phyloP scores from a whole-genome alignment of 1,140 invertebrate genomes.

The Drosophila parabipectinata region DNA sequence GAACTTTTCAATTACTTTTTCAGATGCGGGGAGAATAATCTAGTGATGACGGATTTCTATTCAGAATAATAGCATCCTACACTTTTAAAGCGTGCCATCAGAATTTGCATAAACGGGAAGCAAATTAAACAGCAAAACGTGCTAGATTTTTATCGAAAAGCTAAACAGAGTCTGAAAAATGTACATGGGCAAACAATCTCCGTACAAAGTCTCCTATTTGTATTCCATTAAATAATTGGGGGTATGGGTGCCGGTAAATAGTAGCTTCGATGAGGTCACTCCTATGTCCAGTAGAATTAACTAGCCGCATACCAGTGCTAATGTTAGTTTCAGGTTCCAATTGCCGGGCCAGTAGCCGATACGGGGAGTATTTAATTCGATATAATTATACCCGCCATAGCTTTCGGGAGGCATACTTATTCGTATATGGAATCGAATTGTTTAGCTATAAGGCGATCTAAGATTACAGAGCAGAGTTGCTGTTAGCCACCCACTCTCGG shows the following conservation, averaged over 20 bases:
- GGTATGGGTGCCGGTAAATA: slow-evolving; percentile 2
- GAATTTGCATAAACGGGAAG: slow-evolving; percentile 66
- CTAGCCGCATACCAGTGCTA: slow-evolving; percentile 61
- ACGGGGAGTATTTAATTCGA: slow-evolving; percentile 9
- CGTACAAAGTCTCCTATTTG: slow-evolving; percentile 20
- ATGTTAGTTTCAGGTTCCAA: slow-evolving; percentile 27
- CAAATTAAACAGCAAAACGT: slow-evolving; percentile 75
- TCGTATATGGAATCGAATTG: neutral
- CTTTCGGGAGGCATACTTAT: neutral
- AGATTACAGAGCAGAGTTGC: slow-evolving; percentile 10
- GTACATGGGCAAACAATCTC: slow-evolving; percentile 16
- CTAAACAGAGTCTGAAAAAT: slow-evolving; percentile 3
- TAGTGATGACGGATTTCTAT: slow-evolving; percentile 32
- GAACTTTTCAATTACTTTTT: slow-evolving; percentile 10
- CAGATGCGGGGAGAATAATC: slow-evolving; percentile 5
- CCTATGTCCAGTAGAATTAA: slow-evolving; percentile 30
- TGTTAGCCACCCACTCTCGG: slow-evolving; percentile 4
- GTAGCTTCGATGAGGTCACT: slow-evolving; percentile 34
- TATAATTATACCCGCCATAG: slow-evolving; percentile 8
- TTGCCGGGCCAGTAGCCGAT: neutral
- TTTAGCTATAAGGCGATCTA: neutral
- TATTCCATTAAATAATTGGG: slow-evolving; percentile 26
- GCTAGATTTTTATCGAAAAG: slow-evolving; percentile 73
- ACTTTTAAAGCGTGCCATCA: slow-evolving; percentile 25
- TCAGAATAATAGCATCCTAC: slow-evolving; percentile 1